Evolutionary conservation across 2,113 vertebrate species (phyloP).

Genomic region (Scortum barcoo): DNA sequence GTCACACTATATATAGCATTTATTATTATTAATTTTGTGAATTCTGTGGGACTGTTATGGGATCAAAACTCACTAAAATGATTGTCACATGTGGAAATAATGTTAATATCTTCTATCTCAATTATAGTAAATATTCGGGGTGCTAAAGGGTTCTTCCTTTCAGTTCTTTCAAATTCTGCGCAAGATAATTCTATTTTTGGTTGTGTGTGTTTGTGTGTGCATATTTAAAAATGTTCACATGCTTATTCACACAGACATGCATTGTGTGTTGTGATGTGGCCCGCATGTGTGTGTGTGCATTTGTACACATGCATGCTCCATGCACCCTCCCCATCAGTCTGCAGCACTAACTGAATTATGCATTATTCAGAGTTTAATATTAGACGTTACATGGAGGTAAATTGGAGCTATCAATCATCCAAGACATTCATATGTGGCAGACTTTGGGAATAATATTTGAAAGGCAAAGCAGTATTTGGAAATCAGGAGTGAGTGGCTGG

Average conservation of each 20-base stretch:
- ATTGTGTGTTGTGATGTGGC: slow-evolving; percentile 2
- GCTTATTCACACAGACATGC: neutral
- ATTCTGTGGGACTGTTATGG: neutral
- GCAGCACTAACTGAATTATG: slow-evolving; percentile 69
- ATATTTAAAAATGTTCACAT: slow-evolving; percentile 28
- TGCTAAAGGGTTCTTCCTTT: slow-evolving; percentile 7
- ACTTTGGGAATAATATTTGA: slow-evolving; percentile 73
- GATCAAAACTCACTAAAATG: neutral
- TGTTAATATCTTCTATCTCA: neutral
- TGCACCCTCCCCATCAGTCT: slow-evolving; percentile 27
- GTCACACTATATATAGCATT: neutral
- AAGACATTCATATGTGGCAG: slow-evolving; percentile 71
- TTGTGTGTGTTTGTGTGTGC: slow-evolving; percentile 11
- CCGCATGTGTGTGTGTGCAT: slow-evolving; percentile 27
- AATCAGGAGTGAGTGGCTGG: slow-evolving; percentile 69
- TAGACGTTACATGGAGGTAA: slow-evolving; percentile 76
- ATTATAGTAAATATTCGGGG: neutral
- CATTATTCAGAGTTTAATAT: slow-evolving; percentile 84
- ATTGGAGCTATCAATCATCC: slow-evolving; percentile 84
- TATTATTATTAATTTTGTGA: neutral
- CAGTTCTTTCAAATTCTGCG: slow-evolving; percentile 2
- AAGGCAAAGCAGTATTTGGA: slow-evolving; percentile 60
- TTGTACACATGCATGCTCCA: slow-evolving; percentile 6
- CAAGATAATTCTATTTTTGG: slow-evolving; percentile 23
- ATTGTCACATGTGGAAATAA: neutral